Percentiles rank a stretch among this genome's conserved stretches.
Conservation (phyloP, 2,888 invertebrate species). For the Scaptomyza cyrtandrae region DNA sequence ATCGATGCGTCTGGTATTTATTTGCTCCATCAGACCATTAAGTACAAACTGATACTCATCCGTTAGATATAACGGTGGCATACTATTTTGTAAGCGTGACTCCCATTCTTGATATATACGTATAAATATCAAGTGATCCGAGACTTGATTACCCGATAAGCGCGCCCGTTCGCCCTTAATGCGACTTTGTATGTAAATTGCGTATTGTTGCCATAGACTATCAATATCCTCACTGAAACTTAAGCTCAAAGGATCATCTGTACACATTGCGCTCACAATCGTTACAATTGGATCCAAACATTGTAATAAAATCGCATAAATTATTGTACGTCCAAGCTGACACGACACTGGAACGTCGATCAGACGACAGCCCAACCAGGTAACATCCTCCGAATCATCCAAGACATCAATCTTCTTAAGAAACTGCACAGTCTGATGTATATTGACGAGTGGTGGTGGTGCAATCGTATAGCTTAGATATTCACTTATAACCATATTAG, state of each 20-base stretch:
- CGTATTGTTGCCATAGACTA: conserved; percentile 80
- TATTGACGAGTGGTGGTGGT: conserved; percentile 44
- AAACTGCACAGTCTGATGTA: conserved; percentile 86
- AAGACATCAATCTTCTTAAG: conserved; percentile 93
- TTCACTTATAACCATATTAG: conserved; percentile 53
- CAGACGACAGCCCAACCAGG: conserved; percentile 90
- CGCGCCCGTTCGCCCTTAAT: conserved; percentile 83
- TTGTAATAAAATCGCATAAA: conserved; percentile 94
- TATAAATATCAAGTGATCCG: conserved; percentile 95
- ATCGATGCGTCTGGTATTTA: conserved; percentile 39
- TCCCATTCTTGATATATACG: conserved; percentile 85
- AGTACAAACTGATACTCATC: conserved; percentile 65
- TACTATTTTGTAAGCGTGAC: conserved; percentile 12
- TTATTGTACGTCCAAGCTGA: conserved; percentile 94
- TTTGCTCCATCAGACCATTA: conserved; percentile 65
- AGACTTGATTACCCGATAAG: conserved; percentile 90
- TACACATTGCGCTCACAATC: conserved; percentile 92
- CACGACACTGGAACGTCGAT: conserved; percentile 95
- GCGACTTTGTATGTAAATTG: conserved; percentile 50
- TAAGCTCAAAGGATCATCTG: conserved; percentile 61
- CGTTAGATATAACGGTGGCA: conserved; percentile 33
- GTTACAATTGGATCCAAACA: conserved; percentile 97
- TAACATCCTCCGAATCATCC: conserved; percentile 93
- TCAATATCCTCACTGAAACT: conserved; percentile 58
- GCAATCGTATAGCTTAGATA: conserved; percentile 50